These are phyloP conservation scores for Ophion obscuratus DNA, from an alignment of 2,888 invertebrate genomes.

Conservation along the genomic window DNA sequence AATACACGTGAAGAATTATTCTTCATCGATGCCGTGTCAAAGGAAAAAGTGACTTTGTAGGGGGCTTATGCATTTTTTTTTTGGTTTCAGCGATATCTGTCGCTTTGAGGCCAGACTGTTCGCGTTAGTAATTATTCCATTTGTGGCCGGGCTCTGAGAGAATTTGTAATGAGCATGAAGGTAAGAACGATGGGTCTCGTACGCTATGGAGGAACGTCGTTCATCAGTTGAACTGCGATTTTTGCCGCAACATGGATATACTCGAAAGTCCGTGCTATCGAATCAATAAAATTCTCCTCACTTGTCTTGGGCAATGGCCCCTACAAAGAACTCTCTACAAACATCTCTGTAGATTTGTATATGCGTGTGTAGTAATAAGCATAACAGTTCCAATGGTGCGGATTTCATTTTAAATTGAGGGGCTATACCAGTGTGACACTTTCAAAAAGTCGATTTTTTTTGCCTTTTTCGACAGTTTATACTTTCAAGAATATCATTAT, in stretches of 20 bases:
- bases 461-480: too few relatives aligned
- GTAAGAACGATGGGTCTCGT: neutral
- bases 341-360: constrained; percentile 24
- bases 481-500: too few relatives aligned
- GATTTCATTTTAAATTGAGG: neutral
- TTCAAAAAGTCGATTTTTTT: too few relatives aligned
- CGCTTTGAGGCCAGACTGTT: neutral
- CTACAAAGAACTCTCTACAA: constrained; percentile 49
- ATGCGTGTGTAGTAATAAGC: constrained; percentile 24
- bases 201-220: neutral
- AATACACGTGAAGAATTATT: constrained; percentile 18
- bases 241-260: constrained; percentile 53
- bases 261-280: constrained; percentile 56
- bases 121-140: constrained; percentile 36
- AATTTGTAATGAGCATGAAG: constrained; percentile 42
- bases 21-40: neutral
- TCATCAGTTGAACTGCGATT: constrained; percentile 28
- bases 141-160: constrained; percentile 32
- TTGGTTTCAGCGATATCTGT: neutral
- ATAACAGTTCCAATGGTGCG: constrained; percentile 45
- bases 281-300: constrained; percentile 58
- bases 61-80: neutral
- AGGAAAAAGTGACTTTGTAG: neutral
- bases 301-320: constrained; percentile 63
- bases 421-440: neutral